A percentile compares a stretch with the other conserved stretches of the same genome.
Evolutionary conservation across 2,797 vertebrate genomes (phyloP).

Genomic region (Phoeniculus purpureus): DNA sequence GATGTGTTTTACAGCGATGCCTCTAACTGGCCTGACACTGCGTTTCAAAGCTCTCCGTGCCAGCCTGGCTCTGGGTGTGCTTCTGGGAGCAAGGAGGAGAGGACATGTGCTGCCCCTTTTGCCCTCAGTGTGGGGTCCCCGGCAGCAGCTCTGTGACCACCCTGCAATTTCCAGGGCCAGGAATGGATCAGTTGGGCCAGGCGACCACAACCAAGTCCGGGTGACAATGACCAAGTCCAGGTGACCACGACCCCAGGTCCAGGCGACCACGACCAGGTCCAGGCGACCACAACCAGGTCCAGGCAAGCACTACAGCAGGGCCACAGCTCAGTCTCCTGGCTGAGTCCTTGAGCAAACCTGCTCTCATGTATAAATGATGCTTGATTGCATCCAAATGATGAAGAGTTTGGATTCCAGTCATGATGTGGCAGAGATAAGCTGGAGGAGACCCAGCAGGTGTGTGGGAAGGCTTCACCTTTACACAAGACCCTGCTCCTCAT

Average conservation of each 20-base stretch:
- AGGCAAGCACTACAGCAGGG: background rate
- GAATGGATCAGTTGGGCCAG: background rate
- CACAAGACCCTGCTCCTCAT: background rate
- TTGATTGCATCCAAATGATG: background rate
- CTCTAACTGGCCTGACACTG: background rate
- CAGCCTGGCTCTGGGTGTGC: background rate
- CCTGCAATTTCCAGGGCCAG: fast-evolving
- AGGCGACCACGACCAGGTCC: too few relatives aligned
- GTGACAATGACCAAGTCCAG: too few relatives aligned
- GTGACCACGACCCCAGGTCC: background rate
- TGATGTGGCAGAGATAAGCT: background rate
- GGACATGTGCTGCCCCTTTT: fast-evolving
- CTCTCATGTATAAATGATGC: fast-evolving
- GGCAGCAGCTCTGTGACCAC: background rate
- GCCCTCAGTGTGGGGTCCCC: background rate
- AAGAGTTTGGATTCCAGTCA: background rate
- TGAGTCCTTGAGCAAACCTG: fast-evolving
- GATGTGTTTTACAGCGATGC: background rate
- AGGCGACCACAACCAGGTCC: background rate
- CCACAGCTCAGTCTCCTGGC: background rate
- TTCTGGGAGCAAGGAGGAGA: background rate
- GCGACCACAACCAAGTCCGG: too few relatives aligned
- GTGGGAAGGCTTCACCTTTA: background rate
- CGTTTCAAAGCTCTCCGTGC: background rate
- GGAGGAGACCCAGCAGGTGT: background rate